Percentiles rank a stretch among this genome's conserved stretches.
Evolutionary conservation across 1,140 invertebrate species (phyloP).

Genomic region (Trichonephila clavipes): DNA sequence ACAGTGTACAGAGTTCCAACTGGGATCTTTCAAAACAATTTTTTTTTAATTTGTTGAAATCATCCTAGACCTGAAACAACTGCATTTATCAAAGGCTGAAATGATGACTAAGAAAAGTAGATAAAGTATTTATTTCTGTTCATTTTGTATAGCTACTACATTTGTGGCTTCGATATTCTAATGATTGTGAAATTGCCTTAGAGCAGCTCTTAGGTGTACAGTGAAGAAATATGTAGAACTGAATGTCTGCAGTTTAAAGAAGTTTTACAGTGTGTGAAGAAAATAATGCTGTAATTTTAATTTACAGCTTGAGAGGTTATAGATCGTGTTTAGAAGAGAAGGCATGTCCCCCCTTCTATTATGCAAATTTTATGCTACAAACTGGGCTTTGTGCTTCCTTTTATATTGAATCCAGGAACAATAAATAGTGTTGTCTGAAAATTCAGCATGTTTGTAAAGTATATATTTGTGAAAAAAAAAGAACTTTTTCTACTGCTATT

Average conservation of each 20-base stretch:
- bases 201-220: constrained; percentile 77
- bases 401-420: constrained; percentile 75
- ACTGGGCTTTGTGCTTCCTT: constrained; percentile 77
- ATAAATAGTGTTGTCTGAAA: constrained; percentile 75
- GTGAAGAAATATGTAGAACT: constrained; percentile 72
- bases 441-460: constrained; percentile 76
- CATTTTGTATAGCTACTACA: constrained; percentile 73
- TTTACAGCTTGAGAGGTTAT: constrained; percentile 66
- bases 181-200: constrained; percentile 75
- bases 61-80: constrained; percentile 59
- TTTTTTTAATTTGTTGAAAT: constrained; percentile 68
- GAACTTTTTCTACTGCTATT: constrained; percentile 74
- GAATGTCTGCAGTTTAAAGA: constrained; percentile 49
- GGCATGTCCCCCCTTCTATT: constrained; percentile 31
- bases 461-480: constrained; percentile 73
- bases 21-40: constrained; percentile 59
- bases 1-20: constrained; percentile 76
- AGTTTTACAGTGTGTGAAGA: neutral
- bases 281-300: constrained; percentile 59
- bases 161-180: constrained; percentile 71
- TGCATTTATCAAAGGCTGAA: constrained; percentile 66
- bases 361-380: constrained; percentile 76
- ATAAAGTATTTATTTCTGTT: constrained; percentile 71
- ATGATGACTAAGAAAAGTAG: constrained; percentile 56
- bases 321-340: constrained; percentile 73